These are phyloP conservation scores for Ectropis crepuscularia DNA, from an alignment of 2,888 invertebrate species.

Conservation along the genomic window DNA sequence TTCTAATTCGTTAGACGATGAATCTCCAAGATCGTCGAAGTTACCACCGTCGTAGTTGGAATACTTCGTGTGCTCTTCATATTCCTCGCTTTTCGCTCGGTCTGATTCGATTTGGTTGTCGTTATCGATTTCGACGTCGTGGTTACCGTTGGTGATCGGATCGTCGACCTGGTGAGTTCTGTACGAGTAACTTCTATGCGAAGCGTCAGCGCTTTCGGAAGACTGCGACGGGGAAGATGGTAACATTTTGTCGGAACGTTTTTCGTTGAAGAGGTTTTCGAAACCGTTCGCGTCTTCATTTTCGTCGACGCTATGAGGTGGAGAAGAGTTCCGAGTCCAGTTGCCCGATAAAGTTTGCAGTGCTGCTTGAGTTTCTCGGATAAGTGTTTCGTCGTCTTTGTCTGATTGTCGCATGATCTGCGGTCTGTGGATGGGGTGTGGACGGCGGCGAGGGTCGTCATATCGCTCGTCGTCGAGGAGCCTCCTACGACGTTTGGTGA, in stretches of 20 bases:
- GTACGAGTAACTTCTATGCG: constrained; percentile 87
- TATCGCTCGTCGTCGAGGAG: constrained; percentile 77
- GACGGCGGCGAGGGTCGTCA: constrained; percentile 62
- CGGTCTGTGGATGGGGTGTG: constrained; percentile 65
- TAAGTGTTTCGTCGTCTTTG: constrained; percentile 92
- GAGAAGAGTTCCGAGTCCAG: constrained; percentile 90
- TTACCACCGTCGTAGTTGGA: constrained; percentile 89
- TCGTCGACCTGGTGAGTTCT: constrained; percentile 56
- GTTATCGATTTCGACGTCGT: constrained; percentile 55
- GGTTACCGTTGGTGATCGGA: constrained; percentile 56
- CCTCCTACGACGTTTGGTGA: constrained; percentile 74
- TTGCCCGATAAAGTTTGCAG: constrained; percentile 94
- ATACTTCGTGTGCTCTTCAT: constrained; percentile 78
- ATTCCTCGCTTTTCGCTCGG: constrained; percentile 70
- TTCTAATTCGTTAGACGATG: constrained; percentile 91
- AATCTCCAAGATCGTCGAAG: constrained; percentile 91
- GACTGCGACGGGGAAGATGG: constrained; percentile 88
- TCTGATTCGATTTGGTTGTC: constrained; percentile 55
- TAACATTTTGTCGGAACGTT: constrained; percentile 87
- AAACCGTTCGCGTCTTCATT: constrained; percentile 92
- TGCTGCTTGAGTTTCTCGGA: constrained; percentile 95
- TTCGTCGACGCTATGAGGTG: constrained; percentile 86
- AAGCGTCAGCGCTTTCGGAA: constrained; percentile 85
- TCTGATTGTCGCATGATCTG: constrained; percentile 66
- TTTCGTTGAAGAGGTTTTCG: constrained; percentile 93